Evolutionary conservation across 2,888 invertebrate genomes (phyloP).

Genomic region (Aphidius colemani): DNA sequence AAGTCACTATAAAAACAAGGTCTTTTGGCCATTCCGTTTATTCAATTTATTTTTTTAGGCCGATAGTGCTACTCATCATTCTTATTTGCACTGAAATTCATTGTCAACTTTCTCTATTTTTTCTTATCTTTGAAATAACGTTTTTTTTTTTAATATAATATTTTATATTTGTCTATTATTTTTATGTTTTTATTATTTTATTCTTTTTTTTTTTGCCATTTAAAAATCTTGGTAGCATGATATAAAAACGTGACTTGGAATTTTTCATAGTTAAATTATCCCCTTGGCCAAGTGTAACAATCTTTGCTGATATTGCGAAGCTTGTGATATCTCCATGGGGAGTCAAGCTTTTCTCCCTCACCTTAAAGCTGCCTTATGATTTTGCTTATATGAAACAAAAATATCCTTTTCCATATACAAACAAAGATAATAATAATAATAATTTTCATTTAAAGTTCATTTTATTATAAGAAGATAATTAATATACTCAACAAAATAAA

Average conservation of each 20-base stretch:
- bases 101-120: slow-evolving; percentile 11
- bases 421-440: background rate
- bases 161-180: slow-evolving; percentile 2
- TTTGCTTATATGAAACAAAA: slow-evolving; percentile 1
- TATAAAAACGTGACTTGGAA: slow-evolving; percentile 19
- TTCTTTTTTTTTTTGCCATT: too few species aligned
- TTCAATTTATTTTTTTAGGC: slow-evolving; percentile 49
- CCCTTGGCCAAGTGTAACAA: slow-evolving; percentile 31
- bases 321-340: slow-evolving; percentile 45
- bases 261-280: slow-evolving; percentile 50
- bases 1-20: slow-evolving; percentile 48
- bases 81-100: slow-evolving; percentile 11
- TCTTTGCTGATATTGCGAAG: slow-evolving; percentile 40
- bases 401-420: background rate
- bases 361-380: background rate
- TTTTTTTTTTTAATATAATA: slow-evolving; percentile 11
- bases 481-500: background rate
- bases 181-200: background rate
- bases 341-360: slow-evolving; percentile 9
- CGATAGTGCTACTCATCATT: slow-evolving; percentile 32
- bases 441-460: background rate
- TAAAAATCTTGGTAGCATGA: slow-evolving; percentile 7
- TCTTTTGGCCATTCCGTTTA: slow-evolving; percentile 45
- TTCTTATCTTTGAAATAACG: slow-evolving; percentile 12
- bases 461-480: too few species aligned